Base-by-base conservation (phyloP, 2,797 vertebrate genomes). In the Chloroceryle amazona region DNA sequence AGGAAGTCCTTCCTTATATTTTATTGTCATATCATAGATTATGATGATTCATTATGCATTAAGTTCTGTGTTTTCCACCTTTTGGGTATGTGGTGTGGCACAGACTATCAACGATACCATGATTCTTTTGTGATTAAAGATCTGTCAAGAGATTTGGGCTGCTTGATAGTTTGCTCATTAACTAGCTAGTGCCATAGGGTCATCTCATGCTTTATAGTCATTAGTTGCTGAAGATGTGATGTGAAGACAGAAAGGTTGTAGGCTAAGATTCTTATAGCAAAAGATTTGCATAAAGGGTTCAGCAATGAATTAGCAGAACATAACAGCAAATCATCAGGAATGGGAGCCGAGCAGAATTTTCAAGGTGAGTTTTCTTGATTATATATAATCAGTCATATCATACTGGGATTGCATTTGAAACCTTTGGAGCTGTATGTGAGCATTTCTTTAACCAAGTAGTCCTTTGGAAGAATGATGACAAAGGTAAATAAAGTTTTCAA, bases 21-120 rank as follows among this genome's bases (percentile, higher is more conserved):
- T 91, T 78, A 79, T 70, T 83, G 26, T 28, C 33, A 31, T 83
- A 74, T 52, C 17, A 44, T 72, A 84, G 71, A 49, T 52, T 66
- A 62, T 49, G 47, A 49, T 82, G 65, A 90, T 39, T 90, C 76
- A 80, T 81, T 71, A 29, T 81, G 20, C 41, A 78, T 42, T 67
- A 75, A 86, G 70, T 31, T 23, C 39, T 2, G 5, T 28, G 21
- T 58, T 91, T 94, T 91, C 58, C 51, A 86, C 57, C 86, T 93
- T 93, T 83, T 58, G 58, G 76, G 76, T 70, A 62, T 81, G 73
- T 75, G 76, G 66, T 54, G 73, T 95, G 80, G 62, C 80, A 93
- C 19, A 81, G 54, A 79, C 76, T 92, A 94, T 62, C 46, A 93
- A 93, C 57, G 91, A 42, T 60, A 73, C 46, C 70, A 54, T 70